Evolutionary conservation across 2,113 vertebrate genomes (phyloP), one percentile per base, ranked within the genome.

Genomic region (Erpornis zantholeuca): DNA sequence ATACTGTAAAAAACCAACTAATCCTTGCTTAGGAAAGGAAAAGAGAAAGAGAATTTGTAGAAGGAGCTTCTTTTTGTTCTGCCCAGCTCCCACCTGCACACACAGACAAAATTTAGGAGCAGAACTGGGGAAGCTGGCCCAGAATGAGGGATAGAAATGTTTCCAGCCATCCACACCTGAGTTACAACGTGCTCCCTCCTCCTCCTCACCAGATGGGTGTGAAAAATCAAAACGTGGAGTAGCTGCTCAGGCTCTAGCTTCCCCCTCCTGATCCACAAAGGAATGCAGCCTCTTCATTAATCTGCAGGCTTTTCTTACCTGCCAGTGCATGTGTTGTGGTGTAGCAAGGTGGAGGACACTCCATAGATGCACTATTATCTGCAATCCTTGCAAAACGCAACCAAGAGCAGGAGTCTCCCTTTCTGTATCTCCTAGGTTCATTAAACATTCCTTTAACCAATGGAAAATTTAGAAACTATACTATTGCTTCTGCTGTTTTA

Each of bases 141-240:
- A 60, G 24, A 70, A 75, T 0, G 1, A 83, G 52, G 35, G 12
- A 59, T 1, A 40, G 44, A 71, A 91, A 71, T 0, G 1, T 53
- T 66, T 72, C 54, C 40, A 73, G 42, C 45, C 42, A 47, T 10
- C 27, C 0, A 0, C 28, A 44, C 18, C 18, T 3, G 3, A 61
- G 15, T 7, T 44, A 50, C 36, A 36, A 27, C 3, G 16, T 2
- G 2, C 13, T 72, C 38, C 38, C 45, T 65, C 31, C 35, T 90
- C 33, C 29, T 82, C 35, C 47, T 76, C 0, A 0, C 10, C 25
- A 75, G 23, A 66, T 5, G 8, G 33, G 38, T 1, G 0, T 66
- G n/a, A 84, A 93, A 92, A 90, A 71, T 35, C 45, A 75, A 89
- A 87, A 81, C 2, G 4, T 20, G 23, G 49, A 89, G 45, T 25